Evolutionary conservation across 2,113 vertebrate genomes (phyloP).

Genomic region (Megaleporinus macrocephalus): DNA sequence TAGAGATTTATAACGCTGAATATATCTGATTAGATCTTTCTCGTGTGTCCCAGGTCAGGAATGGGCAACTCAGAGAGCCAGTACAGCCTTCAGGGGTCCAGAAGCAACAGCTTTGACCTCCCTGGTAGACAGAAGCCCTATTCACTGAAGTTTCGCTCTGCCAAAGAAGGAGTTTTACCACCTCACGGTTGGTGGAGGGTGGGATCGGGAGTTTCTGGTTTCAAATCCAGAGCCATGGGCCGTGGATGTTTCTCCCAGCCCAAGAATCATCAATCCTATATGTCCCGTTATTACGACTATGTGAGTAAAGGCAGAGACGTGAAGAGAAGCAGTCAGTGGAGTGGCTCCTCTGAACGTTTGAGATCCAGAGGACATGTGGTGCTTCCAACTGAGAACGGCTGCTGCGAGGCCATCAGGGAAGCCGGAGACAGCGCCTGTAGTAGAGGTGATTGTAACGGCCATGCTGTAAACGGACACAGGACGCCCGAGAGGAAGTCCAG

Average conservation of each 20-base stretch:
- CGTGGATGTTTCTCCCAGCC: constrained; percentile 89
- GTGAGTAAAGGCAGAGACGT: constrained; percentile 70
- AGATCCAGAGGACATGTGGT: constrained; percentile 58
- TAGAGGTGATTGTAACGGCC: constrained; percentile 72
- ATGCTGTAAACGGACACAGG: constrained; percentile 76
- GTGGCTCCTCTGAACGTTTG: constrained; percentile 65
- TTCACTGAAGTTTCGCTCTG: constrained; percentile 83
- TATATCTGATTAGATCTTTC: constrained; percentile 51
- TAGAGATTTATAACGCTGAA: constrained; percentile 11
- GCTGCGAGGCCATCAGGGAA: constrained; percentile 72
- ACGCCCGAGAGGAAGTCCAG: constrained; percentile 66
- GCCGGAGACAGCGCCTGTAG: constrained; percentile 42
- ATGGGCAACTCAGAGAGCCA: constrained; percentile 99
- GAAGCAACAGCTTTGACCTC: constrained; percentile 75
- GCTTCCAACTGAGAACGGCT: constrained; percentile 76
- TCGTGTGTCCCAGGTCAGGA: constrained; percentile 71
- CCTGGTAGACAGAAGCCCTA: constrained; percentile 87
- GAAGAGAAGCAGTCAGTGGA: constrained; percentile 75
- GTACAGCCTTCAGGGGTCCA: constrained; percentile 89
- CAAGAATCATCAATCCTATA: constrained; percentile 85
- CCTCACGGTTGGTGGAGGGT: constrained; percentile 82
- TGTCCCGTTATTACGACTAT: constrained; percentile 79
- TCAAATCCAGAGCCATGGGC: constrained; percentile 85
- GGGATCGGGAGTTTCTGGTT: constrained; percentile 71
- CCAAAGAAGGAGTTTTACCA: constrained; percentile 83